Conservation (phyloP, 1,140 invertebrate genomes). For the Pseudomyrmex gracilis region DNA sequence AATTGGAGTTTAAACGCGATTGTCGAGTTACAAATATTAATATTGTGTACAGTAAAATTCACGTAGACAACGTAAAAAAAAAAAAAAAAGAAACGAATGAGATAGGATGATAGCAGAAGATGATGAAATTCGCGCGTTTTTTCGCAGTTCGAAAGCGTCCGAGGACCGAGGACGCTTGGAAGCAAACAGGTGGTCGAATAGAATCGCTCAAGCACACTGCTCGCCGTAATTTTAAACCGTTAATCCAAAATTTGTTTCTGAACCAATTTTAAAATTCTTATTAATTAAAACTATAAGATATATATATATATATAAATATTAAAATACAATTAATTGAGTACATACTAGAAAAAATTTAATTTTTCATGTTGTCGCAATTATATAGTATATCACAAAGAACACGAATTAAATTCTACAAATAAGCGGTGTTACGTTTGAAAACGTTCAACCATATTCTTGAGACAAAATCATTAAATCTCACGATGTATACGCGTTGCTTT, state of each 20-base stretch:
- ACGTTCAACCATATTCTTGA: neutral
- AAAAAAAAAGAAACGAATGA: neutral
- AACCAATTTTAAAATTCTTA: neutral
- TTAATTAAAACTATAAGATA: too few species aligned
- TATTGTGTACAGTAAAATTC: constrained; percentile 29
- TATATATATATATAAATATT: too few species aligned
- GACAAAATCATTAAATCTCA: neutral
- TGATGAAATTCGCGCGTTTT: neutral
- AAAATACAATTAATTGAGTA: too few species aligned
- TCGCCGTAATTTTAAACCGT: neutral
- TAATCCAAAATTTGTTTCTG: constrained; percentile 1
- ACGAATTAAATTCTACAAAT: neutral
- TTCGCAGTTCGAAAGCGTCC: neutral
- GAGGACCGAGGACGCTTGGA: constrained; percentile 8
- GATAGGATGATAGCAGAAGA: neutral
- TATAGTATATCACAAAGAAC: too few species aligned
- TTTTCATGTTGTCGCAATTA: neutral
- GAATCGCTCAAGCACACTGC: neutral
- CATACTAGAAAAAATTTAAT: too few species aligned
- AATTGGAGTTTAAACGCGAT: too few species aligned
- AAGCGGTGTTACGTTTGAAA: neutral
- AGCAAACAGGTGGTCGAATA: constrained; percentile 62
- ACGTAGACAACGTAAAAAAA: constrained; percentile 2
- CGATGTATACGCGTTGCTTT: constrained; percentile 24
- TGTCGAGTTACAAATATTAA: neutral